Evolutionary conservation across 2,797 vertebrate genomes (phyloP), one percentile per base, ranked within the genome.

Genomic region (Dallia pectoralis): DNA sequence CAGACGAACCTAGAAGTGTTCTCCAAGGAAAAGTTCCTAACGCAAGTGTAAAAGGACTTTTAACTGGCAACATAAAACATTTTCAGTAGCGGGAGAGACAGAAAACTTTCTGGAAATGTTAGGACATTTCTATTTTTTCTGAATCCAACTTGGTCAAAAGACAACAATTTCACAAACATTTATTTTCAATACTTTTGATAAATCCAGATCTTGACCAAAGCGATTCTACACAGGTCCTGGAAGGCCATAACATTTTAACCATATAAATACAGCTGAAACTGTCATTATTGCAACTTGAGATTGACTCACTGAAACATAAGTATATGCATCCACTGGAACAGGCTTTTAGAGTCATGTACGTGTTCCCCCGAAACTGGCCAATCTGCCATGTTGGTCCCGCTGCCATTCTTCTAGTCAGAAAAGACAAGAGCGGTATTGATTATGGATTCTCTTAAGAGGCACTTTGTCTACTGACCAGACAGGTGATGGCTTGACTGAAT

Each of bases 401-500:
- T 86, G 83, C 79, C 83, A 86, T 86, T 90, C 87, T 83, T 80
- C 75, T 30, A 29, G 76, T 83, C 72, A 76, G 83, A 86, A 74
- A 80, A 88, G 87, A 91, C 88, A 89, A 91, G 86, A 87, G 87
- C 76, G 67, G 82, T 92, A 93, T 93, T 92, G 92, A 93, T 92
- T 89, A 84, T 78, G 85, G 88, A 87, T 91, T 86, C 84, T 88
- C 81, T 84, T 80, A 85, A 89, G 81, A 76, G 81, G 78, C 76
- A 89, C 88, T 90, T 91, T 93, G 91, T 91, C 89, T 89, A 92
- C 79, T 84, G 87, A 91, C 88, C 83, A 86, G 82, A 87, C 87
- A 90, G 90, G 91, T 90, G 88, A 86, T 81, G 84, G 85, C 85
- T 79, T 73, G 67, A 6, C 32, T 61, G 51, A 70, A 70, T 14